Evolutionary conservation across 2,113 vertebrate species (phyloP).

Genomic region (Colossoma macropomum): DNA sequence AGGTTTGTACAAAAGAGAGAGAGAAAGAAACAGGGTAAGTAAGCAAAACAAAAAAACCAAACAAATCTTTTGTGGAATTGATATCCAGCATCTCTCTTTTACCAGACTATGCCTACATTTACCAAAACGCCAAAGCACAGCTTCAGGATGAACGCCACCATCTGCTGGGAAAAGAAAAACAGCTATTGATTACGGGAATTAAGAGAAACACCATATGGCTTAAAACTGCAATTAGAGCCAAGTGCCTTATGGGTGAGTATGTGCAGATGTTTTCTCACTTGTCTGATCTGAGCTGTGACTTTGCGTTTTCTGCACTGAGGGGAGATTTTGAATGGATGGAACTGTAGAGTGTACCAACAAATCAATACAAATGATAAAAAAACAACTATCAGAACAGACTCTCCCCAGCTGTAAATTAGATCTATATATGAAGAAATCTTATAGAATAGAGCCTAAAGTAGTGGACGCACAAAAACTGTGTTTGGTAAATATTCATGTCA

Average conservation of each 20-base stretch:
- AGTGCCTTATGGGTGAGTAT: constrained; percentile 48
- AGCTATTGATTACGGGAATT: constrained; percentile 56
- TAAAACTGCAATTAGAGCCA: constrained; percentile 50
- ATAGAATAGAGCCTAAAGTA: background rate
- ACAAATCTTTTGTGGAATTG: background rate
- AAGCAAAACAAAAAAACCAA: background rate
- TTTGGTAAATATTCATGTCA: no score
- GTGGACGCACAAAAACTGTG: no score
- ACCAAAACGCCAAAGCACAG: constrained; percentile 33
- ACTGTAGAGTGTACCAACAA: background rate
- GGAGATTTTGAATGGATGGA: background rate
- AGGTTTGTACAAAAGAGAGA: no score
- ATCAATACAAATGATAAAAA: background rate
- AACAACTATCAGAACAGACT: background rate
- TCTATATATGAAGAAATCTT: background rate
- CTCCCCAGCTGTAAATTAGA: background rate
- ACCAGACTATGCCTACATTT: constrained; percentile 33
- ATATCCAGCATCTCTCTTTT: constrained; percentile 9
- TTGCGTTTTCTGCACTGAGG: background rate
- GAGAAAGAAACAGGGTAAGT: background rate
- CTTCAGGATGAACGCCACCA: constrained; percentile 49
- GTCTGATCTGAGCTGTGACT: constrained; percentile 41
- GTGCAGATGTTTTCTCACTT: constrained; percentile 56
- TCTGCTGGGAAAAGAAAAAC: constrained; percentile 48
- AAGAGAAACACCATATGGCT: constrained; percentile 51